A percentile compares a stretch with the other conserved stretches of the same genome.
Evolutionary conservation across 2,797 vertebrate species (phyloP).

Genomic region (Malacoctenus gilli): DNA sequence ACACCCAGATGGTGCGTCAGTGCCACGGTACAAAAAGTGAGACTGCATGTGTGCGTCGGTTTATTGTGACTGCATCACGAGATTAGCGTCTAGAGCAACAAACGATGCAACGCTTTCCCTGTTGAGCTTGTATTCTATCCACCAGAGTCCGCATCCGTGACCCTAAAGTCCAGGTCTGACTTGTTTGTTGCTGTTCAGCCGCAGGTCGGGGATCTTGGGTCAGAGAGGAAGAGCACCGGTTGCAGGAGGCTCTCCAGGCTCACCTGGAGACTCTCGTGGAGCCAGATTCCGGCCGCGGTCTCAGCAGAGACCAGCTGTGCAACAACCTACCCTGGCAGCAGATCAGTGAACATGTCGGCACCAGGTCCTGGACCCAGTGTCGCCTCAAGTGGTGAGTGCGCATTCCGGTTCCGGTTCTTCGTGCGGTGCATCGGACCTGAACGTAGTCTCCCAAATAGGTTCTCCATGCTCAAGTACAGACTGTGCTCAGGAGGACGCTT

Average conservation of each 20-base stretch:
- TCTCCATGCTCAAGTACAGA: slow-evolving; percentile 47
- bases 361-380: slow-evolving; percentile 75
- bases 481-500: slow-evolving; percentile 20
- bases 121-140: no score
- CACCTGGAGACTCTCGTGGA: slow-evolving; percentile 46
- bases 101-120: no score
- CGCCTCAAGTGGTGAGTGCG: slow-evolving; percentile 78
- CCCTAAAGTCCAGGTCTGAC: no score
- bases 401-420: background rate
- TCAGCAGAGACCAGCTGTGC: slow-evolving; percentile 64
- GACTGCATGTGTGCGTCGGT: no score
- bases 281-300: slow-evolving; percentile 7
- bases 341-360: slow-evolving; percentile 63
- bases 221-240: slow-evolving; percentile 43
- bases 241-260: slow-evolving; percentile 54
- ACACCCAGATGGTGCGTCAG: no score
- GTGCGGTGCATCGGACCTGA: no score
- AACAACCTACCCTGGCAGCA: slow-evolving; percentile 70
- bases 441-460: slow-evolving; percentile 63
- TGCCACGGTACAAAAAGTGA: no score
- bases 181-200: slow-evolving; percentile 45
- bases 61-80: no score
- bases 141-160: no score
- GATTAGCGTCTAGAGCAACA: no score
- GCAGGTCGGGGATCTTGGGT: slow-evolving; percentile 50